phyloP scores from a whole-genome alignment of 1,140 invertebrate species.

The Pantala flavescens region DNA sequence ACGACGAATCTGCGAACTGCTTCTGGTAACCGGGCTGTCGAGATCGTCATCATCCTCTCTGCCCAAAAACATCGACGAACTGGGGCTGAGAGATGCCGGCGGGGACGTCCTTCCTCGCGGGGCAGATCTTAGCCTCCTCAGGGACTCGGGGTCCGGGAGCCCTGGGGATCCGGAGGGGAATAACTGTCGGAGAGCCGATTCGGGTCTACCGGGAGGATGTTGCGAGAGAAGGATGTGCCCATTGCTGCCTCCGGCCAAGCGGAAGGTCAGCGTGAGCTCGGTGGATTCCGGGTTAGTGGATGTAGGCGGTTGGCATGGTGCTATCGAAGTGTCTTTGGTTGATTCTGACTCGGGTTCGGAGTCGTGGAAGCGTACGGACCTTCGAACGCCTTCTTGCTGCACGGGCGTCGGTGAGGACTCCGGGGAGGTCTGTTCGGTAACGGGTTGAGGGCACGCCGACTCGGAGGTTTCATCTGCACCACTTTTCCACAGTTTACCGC shows the following conservation, averaged over 20 bases:
- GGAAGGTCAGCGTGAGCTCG: constrained; percentile 46
- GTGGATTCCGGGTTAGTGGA: constrained; percentile 30
- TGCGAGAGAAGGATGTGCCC: constrained; percentile 43
- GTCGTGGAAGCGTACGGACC: constrained; percentile 26
- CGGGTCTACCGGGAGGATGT: constrained; percentile 36
- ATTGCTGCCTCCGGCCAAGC: constrained; percentile 28
- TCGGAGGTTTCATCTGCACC: constrained; percentile 19
- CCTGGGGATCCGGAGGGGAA: constrained; percentile 39
- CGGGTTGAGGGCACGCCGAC: background rate
- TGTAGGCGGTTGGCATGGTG: constrained; percentile 24
- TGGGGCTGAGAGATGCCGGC: constrained; percentile 30
- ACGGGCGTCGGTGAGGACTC: constrained; percentile 12
- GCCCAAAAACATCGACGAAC: constrained; percentile 28
- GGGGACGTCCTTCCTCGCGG: constrained; percentile 24
- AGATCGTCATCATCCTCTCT: constrained; percentile 28
- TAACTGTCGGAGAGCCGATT: constrained; percentile 60
- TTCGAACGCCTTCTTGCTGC: constrained; percentile 24
- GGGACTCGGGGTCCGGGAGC: constrained; percentile 36
- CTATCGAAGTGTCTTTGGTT: constrained; percentile 27
- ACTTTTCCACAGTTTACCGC: constrained; percentile 50
- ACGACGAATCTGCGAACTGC: constrained; percentile 34
- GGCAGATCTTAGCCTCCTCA: constrained; percentile 46
- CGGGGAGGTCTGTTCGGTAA: background rate
- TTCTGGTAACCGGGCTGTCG: background rate
- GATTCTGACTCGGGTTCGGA: constrained; percentile 31